Base-by-base conservation (phyloP, 2,797 vertebrate species). In the Eospalax fontanierii region DNA sequence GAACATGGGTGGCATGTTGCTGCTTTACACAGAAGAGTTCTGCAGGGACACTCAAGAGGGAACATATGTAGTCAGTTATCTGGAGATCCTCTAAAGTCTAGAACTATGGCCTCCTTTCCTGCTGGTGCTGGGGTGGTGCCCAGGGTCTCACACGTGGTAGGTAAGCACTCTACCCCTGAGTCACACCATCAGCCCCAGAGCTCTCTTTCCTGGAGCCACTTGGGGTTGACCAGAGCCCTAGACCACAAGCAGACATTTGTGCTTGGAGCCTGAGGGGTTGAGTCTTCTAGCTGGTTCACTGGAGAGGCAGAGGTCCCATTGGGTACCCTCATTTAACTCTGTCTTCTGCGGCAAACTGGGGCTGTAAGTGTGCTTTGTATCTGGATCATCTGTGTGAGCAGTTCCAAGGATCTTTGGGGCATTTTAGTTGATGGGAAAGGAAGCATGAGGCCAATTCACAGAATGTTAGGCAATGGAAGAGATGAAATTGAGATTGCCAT, bases 371-470 rank as follows among this genome's bases (percentile, higher is more conserved):
- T 38, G 61, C 33, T 89, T 88, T 57, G n/a, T 35, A 11, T 63
- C 57, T 68, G 46, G 21, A 82, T 57, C 21, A 74, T 57, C 59
- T 54, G 40, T 70, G 57, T 81, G n/a, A 68, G 78, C 35, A 81
- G 26, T 43, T 76, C 35, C n/a, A 35, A 68, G 79, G 35, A 50
- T 35, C 85, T 91, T 38, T 59, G 57, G 75, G 70, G 81, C 82
- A 38, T 46, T 87, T 61, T n/a, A 76, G 65, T 50, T 82, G 70
- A 85, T 28, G 24, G 30, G 92, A 40, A 15, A 43, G 74, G 83
- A 91, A 91, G 59, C 75, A 86, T 81, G 11, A 46, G 91, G 75
- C 70, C 76, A 89, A 35, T 84, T 83, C 74, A 28, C 12, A 33
- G 80, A 33, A 5, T 30, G 65, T 35, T 63, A 57, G 74, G 38